Base-by-base conservation (phyloP, 2,113 vertebrate species). In the Arothron firmamentum region DNA sequence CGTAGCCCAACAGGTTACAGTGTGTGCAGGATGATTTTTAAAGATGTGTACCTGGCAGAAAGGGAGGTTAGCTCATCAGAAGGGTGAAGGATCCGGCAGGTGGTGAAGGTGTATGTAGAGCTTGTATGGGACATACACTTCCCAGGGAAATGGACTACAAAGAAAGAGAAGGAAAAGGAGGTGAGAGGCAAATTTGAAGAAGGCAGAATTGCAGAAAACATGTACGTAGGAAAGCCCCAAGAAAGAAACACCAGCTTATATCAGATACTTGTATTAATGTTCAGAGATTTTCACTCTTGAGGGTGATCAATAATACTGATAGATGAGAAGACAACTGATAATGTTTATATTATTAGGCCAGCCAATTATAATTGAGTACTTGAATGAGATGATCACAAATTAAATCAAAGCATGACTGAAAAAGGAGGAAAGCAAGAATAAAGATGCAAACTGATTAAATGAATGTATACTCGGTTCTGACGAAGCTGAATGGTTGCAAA, bases 101-200 rank as follows among this genome's bases (percentile, higher is more conserved):
- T 99, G 85, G 96, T 99, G 87, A 94, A 97, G 86, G 97, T 99
- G 81, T 96, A 99, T 62, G 97, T 99, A 83, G 96, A 97, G 90
- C 92, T 96, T 65, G 95, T 98, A 81, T 95, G 93, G 74, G 95
- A 97, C 93, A 96, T 91, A 90, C 95, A 96, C 89, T 98, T 99
- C 78, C 96, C 97, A 75, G 97, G 97, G 85, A 96, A 93, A 91
- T 93, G 90, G 47, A 94, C 97, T 98, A 81, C 34, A 90, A 78
- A 5, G 20, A 3, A 86, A 28, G 28, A 54, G 42, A n/a, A 60
- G 49, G 55, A 55, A 81, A 74, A 67, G 20, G 16, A 0, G 2
- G 50, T 84, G 56, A 78, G 78, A 19, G 28, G 28, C 70, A 43
- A 70, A 15, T 21, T 50, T 4, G 42, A 23, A 21, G 46, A 1